Percentiles rank a stretch among this genome's conserved stretches.
Evolutionary conservation across 2,113 vertebrate species (phyloP).

Genomic region (Cricetomys ansorgei): DNA sequence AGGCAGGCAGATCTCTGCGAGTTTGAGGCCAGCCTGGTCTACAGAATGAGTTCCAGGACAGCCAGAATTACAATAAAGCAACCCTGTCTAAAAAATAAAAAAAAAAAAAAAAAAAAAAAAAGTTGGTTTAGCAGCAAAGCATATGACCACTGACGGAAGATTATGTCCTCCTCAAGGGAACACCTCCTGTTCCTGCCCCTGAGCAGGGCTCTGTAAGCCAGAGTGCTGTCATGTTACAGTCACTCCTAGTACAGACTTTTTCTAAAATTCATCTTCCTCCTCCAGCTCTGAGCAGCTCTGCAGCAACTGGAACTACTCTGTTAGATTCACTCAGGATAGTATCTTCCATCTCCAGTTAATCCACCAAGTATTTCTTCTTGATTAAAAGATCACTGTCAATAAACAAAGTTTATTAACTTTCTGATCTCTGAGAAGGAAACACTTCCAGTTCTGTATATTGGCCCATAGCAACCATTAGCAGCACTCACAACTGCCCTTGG

Average conservation of each 20-base stretch:
- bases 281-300: background rate
- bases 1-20: too few species aligned
- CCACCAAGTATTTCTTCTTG: background rate
- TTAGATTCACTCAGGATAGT: background rate
- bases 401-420: background rate
- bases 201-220: background rate
- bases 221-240: background rate
- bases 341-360: background rate
- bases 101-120: too few species aligned
- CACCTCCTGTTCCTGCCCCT: background rate
- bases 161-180: background rate
- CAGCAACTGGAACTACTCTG: background rate
- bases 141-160: background rate
- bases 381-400: background rate
- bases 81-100: too few species aligned
- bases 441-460: background rate
- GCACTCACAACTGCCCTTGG: background rate
- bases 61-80: too few species aligned
- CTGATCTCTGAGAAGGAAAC: slow-evolving; percentile 2
- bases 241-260: background rate
- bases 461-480: background rate
- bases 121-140: background rate
- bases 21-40: too few species aligned
- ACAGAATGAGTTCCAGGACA: too few species aligned
- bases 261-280: background rate